Conservation (phyloP, 2,888 invertebrate species). For the Xestia xanthographa region DNA sequence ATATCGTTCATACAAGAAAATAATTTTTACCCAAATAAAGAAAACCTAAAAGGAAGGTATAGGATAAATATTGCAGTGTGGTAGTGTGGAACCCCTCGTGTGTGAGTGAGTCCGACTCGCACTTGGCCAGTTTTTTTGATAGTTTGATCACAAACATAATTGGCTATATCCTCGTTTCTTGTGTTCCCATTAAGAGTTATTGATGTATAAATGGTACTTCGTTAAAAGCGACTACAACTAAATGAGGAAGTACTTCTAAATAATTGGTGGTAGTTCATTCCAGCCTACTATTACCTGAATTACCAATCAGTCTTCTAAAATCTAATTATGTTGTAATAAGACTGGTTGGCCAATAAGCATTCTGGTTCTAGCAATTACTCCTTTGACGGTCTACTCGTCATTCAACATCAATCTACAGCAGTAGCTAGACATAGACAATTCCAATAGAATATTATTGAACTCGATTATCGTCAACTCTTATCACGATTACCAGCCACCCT, state of each 20-base stretch:
- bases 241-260: neutral
- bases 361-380: neutral
- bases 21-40: too few relatives aligned
- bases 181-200: conserved; percentile 1
- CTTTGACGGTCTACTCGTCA: neutral
- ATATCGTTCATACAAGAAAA: too few relatives aligned
- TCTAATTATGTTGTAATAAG: too few relatives aligned
- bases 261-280: conserved; percentile 22
- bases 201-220: neutral
- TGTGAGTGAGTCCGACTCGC: neutral
- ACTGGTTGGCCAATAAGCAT: neutral
- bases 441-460: neutral
- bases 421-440: neutral
- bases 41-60: neutral
- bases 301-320: neutral
- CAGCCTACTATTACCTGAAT: neutral
- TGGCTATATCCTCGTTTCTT: neutral
- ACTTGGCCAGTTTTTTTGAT: neutral
- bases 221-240: neutral
- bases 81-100: neutral
- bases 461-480: neutral
- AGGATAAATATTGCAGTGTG: neutral
- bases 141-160: conserved; percentile 13
- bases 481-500: neutral
- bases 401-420: neutral